A percentile compares a stretch with the other conserved stretches of the same genome.
Evolutionary conservation across 2,113 vertebrate species (phyloP).

Genomic region (Tautogolabrus adspersus): DNA sequence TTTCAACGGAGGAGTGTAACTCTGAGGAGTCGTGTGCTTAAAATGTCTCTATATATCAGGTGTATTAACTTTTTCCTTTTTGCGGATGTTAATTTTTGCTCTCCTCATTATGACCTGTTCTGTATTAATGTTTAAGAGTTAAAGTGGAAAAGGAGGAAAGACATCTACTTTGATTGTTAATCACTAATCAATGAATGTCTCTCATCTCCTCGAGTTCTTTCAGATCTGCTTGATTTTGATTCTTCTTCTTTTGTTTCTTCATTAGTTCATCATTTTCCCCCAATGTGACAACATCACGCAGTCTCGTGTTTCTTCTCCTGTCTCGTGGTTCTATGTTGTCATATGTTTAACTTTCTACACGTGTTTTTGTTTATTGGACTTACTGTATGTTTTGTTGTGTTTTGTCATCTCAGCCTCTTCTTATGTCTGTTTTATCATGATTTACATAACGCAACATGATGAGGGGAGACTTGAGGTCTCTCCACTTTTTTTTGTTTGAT

Average conservation of each 20-base stretch:
- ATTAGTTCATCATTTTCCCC: background rate
- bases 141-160: conserved; percentile 35
- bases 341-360: conserved; percentile 52
- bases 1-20: conserved; percentile 62
- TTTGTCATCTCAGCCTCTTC: conserved; percentile 74
- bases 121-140: conserved; percentile 48
- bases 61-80: conserved; percentile 65
- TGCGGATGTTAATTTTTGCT: conserved; percentile 63
- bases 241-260: background rate
- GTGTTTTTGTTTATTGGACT: conserved; percentile 48
- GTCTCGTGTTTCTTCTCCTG: conserved; percentile 54
- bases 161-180: conserved; percentile 68
- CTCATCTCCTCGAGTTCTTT: conserved; percentile 16
- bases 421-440: conserved; percentile 68
- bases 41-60: conserved; percentile 58
- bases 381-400: conserved; percentile 38
- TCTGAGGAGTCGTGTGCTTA: conserved; percentile 62
- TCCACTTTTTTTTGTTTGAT: conserved; percentile 65
- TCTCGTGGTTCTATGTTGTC: conserved; percentile 54
- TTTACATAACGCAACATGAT: conserved; percentile 61
- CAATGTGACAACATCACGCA: conserved; percentile 18
- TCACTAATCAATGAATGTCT: conserved; percentile 77
- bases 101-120: conserved; percentile 46
- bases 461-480: conserved; percentile 61
- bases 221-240: conserved; percentile 17